A percentile compares a stretch with the other conserved stretches of the same genome.
These are phyloP conservation scores for Propithecus coquereli DNA, from an alignment of 2,113 vertebrate species.

Conservation along the genomic window DNA sequence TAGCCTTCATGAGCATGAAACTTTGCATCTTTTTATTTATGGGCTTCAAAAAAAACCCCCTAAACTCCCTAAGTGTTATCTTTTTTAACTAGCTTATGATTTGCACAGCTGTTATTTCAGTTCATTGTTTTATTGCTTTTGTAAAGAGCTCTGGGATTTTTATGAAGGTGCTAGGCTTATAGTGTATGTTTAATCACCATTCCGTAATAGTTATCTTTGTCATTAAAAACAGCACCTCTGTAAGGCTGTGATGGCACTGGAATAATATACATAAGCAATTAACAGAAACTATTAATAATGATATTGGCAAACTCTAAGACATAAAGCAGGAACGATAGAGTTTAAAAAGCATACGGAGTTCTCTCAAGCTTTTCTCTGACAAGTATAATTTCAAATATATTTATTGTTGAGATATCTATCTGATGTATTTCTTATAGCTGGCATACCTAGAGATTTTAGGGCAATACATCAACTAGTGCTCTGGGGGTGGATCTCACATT, in stretches of 20 bases:
- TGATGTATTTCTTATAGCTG: constrained; percentile 60
- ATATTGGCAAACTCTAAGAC: constrained; percentile 58
- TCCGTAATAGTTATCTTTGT: constrained; percentile 59
- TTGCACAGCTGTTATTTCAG: constrained; percentile 61
- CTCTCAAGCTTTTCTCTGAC: constrained; percentile 53
- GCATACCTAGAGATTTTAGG: constrained; percentile 61
- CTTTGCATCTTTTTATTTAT: constrained; percentile 22
- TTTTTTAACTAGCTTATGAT: constrained; percentile 66
- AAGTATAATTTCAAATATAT: constrained; percentile 47
- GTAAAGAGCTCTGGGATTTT: constrained; percentile 60
- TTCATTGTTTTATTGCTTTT: constrained; percentile 59
- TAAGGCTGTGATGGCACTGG: constrained; percentile 58
- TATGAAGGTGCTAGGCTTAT: constrained; percentile 53
- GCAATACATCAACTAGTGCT: constrained; percentile 67
- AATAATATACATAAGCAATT: constrained; percentile 65
- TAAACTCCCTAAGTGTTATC: constrained; percentile 24
- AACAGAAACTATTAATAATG: constrained; percentile 70
- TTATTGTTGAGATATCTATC: constrained; percentile 63
- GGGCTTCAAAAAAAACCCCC: background rate
- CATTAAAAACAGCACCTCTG: constrained; percentile 73
- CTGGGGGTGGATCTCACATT: constrained; percentile 71
- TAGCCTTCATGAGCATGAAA: constrained; percentile 26
- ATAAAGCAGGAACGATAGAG: constrained; percentile 63
- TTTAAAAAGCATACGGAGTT: constrained; percentile 65
- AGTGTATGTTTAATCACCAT: constrained; percentile 67